Evolutionary conservation across 2,113 vertebrate species (phyloP).

Genomic region (Nesogale talazaci): DNA sequence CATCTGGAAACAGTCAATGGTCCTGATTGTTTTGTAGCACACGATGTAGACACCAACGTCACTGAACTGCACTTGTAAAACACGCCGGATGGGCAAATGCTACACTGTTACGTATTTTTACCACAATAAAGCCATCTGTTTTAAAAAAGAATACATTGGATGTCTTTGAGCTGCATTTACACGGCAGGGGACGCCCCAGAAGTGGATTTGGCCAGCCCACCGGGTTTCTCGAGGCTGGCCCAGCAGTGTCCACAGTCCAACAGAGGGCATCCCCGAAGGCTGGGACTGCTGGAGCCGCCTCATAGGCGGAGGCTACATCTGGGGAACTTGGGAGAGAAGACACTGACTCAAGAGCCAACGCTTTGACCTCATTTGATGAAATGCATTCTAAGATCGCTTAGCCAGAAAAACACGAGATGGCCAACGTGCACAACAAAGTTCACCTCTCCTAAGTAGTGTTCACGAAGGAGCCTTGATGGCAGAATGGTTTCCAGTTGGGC

Average conservation of each 20-base stretch:
- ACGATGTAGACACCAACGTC: not conserved
- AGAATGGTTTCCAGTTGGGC: too few species aligned
- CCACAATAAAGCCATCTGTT: not conserved
- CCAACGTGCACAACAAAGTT: not conserved
- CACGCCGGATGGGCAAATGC: not conserved
- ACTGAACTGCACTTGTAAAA: not conserved
- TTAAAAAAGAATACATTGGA: not conserved
- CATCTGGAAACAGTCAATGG: not conserved
- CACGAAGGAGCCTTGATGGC: not conserved
- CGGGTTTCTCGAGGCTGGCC: not conserved
- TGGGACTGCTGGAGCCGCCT: not conserved
- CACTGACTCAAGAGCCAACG: not conserved
- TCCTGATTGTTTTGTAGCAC: not conserved
- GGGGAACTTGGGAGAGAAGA: not conserved
- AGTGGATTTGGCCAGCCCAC: not conserved
- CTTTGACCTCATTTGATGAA: not conserved
- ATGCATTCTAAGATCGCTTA: not conserved
- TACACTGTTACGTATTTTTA: not conserved
- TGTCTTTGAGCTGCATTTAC: not conserved
- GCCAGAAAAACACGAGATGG: not conserved
- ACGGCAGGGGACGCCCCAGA: not conserved
- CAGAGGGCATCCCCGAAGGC: not conserved
- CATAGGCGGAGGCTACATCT: not conserved
- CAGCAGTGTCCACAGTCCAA: too few species aligned
- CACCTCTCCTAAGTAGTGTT: not conserved